These are phyloP conservation scores for Pteronotus mesoamericanus DNA, from an alignment of 2,797 vertebrate species.

Conservation along the genomic window DNA sequence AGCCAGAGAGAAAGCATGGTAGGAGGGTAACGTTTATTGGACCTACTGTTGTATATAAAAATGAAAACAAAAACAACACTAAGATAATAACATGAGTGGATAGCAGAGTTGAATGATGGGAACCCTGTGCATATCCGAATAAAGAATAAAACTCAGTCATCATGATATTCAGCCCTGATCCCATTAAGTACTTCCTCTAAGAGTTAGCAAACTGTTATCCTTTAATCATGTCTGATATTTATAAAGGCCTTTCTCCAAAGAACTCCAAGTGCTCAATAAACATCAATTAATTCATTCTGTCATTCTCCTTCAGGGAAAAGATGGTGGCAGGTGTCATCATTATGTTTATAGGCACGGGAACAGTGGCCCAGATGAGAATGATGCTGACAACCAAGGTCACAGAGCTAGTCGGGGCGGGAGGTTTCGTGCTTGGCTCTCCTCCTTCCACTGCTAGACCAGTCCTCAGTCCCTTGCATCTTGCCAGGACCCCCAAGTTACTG, in stretches of 20 bases:
- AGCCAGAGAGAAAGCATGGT: background rate
- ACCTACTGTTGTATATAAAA: background rate
- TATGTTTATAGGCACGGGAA: background rate
- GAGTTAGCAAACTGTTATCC: slow-evolving; percentile 48
- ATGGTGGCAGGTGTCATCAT: background rate
- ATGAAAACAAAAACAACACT: background rate
- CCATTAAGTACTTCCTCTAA: slow-evolving; percentile 57
- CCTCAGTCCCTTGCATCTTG: background rate
- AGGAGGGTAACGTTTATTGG: background rate
- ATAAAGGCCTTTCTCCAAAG: slow-evolving; percentile 60
- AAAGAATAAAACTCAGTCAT: slow-evolving; percentile 51
- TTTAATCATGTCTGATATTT: slow-evolving; percentile 61
- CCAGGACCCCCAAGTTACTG: background rate
- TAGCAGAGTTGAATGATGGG: background rate
- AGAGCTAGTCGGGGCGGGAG: background rate
- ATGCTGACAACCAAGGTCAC: background rate
- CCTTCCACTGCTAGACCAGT: background rate
- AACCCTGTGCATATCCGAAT: slow-evolving; percentile 21
- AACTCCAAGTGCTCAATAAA: slow-evolving; percentile 52
- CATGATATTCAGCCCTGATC: slow-evolving; percentile 42
- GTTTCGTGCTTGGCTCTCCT: background rate
- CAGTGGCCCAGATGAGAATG: background rate
- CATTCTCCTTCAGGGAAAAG: background rate
- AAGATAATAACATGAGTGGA: background rate
- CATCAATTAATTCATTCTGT: slow-evolving; percentile 37